Base-by-base conservation (phyloP, 2,888 invertebrate species). In the Himalopsyche japonica region DNA sequence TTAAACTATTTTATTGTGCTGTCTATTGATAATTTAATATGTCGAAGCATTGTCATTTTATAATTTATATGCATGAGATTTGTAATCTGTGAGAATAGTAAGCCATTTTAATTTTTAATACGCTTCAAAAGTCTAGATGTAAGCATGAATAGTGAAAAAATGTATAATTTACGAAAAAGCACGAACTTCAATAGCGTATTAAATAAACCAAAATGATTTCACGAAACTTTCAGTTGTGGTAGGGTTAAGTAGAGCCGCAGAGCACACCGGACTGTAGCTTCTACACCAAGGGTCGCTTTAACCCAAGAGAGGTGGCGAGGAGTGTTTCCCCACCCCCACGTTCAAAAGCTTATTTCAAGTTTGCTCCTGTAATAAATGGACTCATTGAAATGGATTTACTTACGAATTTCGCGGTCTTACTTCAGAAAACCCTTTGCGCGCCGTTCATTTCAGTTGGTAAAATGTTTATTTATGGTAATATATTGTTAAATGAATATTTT, bases 361-460 rank as follows among this genome's bases (percentile, higher is more conserved):
- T 32, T 48, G n/a, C 48, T 48, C 79, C 49, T 47, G 32, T 49
- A 79, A 79, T 79, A 79, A 79, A 79, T 79, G 79, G 49, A 47
- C 79, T 47, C 79, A 32, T 79, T 79, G 30, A 47, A 47, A 79
- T 48, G 47, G 79, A 79, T 79, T 79, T 79, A 48, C 49, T 79
- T 49, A 48, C 43, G 47, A 32, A 77, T 43, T 77, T 43, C 77
- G 77, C 70, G 70, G 70, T 70, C 70, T 70, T 70, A 70, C 70
- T 70, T 70, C 70, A 70, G 70, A 70, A 70, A 70, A 70, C 70
- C 70, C 70, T 70, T 70, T 70, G 70, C 70, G 70, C 27, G 8
- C 70, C 70, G 70, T 70, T 70, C 30, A 70, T 70, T 70, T 70
- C 70, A 30, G 7, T 70, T 15, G n/a, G 70, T 70, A 27, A 70